These are phyloP conservation scores for Arctocebus calabarensis DNA, from an alignment of 2,797 vertebrate species.

Conservation along the genomic window DNA sequence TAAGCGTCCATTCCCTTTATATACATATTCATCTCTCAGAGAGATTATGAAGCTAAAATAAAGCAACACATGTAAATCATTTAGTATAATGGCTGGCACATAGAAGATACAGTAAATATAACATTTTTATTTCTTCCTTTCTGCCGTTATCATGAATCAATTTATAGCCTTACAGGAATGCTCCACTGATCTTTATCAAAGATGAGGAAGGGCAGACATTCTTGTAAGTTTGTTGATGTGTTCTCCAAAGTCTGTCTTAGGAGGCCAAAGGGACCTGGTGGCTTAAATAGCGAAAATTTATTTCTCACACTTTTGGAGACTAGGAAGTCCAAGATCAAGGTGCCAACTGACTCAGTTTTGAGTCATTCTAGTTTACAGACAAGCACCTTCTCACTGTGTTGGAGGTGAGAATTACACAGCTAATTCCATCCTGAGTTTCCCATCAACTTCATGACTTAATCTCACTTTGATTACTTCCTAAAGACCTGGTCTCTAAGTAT, in stretches of 20 bases:
- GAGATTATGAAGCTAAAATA: slow-evolving; percentile 43
- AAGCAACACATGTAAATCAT: slow-evolving; percentile 31
- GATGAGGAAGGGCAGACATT: background rate
- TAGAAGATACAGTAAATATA: background rate
- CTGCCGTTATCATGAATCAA: slow-evolving; percentile 11
- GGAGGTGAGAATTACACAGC: too few species aligned
- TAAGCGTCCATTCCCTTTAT: background rate
- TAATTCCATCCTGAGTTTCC: background rate
- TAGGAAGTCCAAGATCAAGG: background rate
- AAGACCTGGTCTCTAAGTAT: background rate
- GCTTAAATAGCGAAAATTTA: background rate
- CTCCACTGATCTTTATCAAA: slow-evolving; percentile 35
- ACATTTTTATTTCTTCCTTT: slow-evolving; percentile 41
- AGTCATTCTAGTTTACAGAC: background rate
- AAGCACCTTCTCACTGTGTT: background rate
- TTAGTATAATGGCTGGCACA: background rate
- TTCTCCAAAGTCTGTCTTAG: slow-evolving; percentile 13
- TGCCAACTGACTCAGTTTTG: background rate
- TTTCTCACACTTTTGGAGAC: background rate
- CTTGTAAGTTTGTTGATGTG: slow-evolving; percentile 1
- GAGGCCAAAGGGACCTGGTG: background rate
- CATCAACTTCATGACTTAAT: background rate
- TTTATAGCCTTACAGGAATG: background rate
- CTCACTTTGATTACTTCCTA: background rate
- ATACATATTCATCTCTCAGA: background rate